Base-by-base conservation (phyloP, 2,888 invertebrate genomes). In the Aplocera efformata region DNA sequence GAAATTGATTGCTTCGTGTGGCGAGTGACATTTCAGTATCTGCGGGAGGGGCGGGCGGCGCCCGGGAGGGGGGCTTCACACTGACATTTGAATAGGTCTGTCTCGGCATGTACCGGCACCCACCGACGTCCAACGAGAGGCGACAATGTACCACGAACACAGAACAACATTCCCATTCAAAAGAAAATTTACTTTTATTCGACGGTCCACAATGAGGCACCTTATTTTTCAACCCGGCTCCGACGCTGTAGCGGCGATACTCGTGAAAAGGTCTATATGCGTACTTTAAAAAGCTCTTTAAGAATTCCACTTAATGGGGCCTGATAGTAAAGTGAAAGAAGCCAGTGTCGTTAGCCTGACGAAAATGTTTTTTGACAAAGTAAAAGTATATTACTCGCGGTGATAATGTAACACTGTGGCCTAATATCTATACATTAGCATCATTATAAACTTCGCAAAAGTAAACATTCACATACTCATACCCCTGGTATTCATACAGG, bases 1-100 rank as follows among this genome's bases (percentile, higher is more conserved):
- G 85, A 86, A 84, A 88, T 85, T 88, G 88, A 88, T 88, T 86
- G 81, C 85, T 77, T 79, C 82, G 83, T 82, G 80, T 80, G 80
- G 75, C 81, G 74, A 83, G 72, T 83, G 85, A 86, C 85, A 86
- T 85, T 86, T 85, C 75, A 83, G 85, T 76, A 75, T 71, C 68
- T 64, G 66, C 68, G 53, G 50, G 58, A 60, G 67, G 60, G 63
- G 63, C 52, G 41, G 57, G 50, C 56, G 48, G 52, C 37, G 56
- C 33, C 57, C 53, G 60, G 68, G 56, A 50, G 43, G 63, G 60
- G 65, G 68, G 67, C 69, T 72, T 77, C 81, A 76, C 72, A 61
- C 67, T 86, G 88, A 88, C 88, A 86, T 86, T 85, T 88, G 85
- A 88, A 88, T 88, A 79, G 88, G 76, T 72, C 83, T 77, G 84